These are phyloP conservation scores for Lepidocyrtoides sp. DNA, from an alignment of 2,888 invertebrate genomes.

Conservation along the genomic window DNA sequence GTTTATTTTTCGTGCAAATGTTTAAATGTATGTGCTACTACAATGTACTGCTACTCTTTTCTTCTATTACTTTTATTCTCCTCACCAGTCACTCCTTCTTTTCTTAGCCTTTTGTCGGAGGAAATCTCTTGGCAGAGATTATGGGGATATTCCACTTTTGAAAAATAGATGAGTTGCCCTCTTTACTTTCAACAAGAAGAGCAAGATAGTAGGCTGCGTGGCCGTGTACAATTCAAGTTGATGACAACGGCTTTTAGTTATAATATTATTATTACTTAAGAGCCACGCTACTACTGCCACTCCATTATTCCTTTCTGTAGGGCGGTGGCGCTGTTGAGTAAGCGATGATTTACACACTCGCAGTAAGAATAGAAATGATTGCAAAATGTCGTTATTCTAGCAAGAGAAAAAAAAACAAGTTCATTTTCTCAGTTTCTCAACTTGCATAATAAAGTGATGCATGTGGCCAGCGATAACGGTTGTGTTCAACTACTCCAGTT, in stretches of 20 bases:
- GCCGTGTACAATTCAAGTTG: slow-evolving; percentile 31
- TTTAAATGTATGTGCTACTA: slow-evolving; percentile 10
- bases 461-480: background rate
- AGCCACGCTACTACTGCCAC: background rate
- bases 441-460: slow-evolving; percentile 68
- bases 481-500: background rate
- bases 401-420: slow-evolving; percentile 49
- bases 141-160: slow-evolving; percentile 77
- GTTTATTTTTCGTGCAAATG: background rate
- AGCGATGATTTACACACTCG: slow-evolving; percentile 65
- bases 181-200: slow-evolving; percentile 72
- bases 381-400: slow-evolving; percentile 72
- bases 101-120: slow-evolving; percentile 45
- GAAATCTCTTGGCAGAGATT: slow-evolving; percentile 78
- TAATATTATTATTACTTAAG: slow-evolving; percentile 32
- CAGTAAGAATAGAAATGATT: slow-evolving; percentile 75
- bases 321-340: slow-evolving; percentile 37
- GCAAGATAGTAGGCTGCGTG: slow-evolving; percentile 36
- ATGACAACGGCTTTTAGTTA: slow-evolving; percentile 43
- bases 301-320: slow-evolving; percentile 29
- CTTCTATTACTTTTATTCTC: slow-evolving; percentile 4
- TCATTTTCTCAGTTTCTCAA: slow-evolving; percentile 36
- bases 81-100: background rate
- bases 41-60: background rate
- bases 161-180: slow-evolving; percentile 78